Evolutionary conservation across 2,797 vertebrate species (phyloP), one percentile per base, ranked within the genome.

Genomic region (Poecilia picta): DNA sequence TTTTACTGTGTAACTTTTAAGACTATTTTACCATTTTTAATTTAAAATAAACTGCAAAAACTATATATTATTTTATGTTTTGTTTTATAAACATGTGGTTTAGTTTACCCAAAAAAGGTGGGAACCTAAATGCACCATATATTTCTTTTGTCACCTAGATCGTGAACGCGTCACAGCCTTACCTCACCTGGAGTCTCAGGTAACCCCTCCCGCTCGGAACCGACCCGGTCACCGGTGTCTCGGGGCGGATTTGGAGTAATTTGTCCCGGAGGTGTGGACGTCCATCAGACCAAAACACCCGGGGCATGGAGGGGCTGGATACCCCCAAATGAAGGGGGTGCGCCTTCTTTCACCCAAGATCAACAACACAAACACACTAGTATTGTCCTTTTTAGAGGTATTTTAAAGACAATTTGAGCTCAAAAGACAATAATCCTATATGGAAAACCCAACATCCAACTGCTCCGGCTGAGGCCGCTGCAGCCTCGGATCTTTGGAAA

Each of bases 261-360:
- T 31, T 74, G 68, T 83, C 81, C 84, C 16, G 74, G 59, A 8
- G 86, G 39, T 13, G 79, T 25, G 84, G 84, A 71, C 57, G 89
- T 89, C 81, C 86, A 88, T 89, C 70, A 62, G 59, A 77, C 87
- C 75, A 53, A 77, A 78, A 82, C 90, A 85, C 83, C 86, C 83
- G 80, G 49, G 75, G 86, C 93, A 91, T 92, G 85, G 86, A 84
- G 74, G 87, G 85, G 89, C 82, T 74, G 80, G 82, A 87, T 46
- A n/a, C 74, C 84, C 85, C 89, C 87, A 85, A 85, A 74, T 51
- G 16, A 46, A 80, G 77, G 47, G 18, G 36, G 66, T 64, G 80
- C 75, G 43, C 87, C 75, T 89, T 81, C 77, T 89, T 87, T 73
- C 77, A 74, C 39, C 81, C 81, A 72, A 88, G 82, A 75, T 81